Percentiles rank a stretch among this genome's conserved stretches.
These are phyloP conservation scores for Oasisia sp. DNA, from an alignment of 2,888 invertebrate species.

Conservation along the genomic window DNA sequence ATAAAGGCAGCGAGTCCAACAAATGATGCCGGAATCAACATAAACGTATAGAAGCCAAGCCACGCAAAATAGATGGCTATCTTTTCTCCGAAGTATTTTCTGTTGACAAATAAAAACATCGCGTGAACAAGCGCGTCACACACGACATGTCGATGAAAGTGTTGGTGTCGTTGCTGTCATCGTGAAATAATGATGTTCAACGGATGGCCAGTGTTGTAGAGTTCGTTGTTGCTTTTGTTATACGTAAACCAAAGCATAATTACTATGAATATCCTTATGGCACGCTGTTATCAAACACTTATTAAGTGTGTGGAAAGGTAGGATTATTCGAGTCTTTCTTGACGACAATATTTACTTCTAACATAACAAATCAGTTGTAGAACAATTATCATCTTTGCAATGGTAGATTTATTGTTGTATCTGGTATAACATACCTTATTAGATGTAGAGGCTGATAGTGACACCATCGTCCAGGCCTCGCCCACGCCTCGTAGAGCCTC, in stretches of 20 bases:
- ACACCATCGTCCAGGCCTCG: constrained; percentile 79
- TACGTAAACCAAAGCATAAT: no score
- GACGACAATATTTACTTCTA: background rate
- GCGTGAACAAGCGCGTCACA: background rate
- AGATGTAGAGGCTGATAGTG: constrained; percentile 89
- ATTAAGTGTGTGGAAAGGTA: background rate
- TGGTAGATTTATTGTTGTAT: background rate
- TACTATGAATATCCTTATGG: no score
- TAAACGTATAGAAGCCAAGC: constrained; percentile 93
- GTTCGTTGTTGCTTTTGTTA: no score
- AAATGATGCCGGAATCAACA: constrained; percentile 77
- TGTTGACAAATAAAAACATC: constrained; percentile 36
- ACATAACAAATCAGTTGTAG: background rate
- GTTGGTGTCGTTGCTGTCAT: background rate
- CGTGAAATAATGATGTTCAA: background rate
- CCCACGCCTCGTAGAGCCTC: constrained; percentile 84
- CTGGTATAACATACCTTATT: constrained; percentile 64
- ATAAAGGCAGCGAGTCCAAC: constrained; percentile 60
- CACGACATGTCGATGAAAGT: background rate
- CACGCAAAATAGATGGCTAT: constrained; percentile 90
- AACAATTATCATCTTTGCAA: background rate
- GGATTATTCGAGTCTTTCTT: background rate
- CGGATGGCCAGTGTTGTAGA: no score
- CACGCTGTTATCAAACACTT: background rate
- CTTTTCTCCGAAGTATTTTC: constrained; percentile 64